These are phyloP conservation scores for Vireo griseus DNA, from an alignment of 2,797 vertebrate genomes.

Conservation along the genomic window DNA sequence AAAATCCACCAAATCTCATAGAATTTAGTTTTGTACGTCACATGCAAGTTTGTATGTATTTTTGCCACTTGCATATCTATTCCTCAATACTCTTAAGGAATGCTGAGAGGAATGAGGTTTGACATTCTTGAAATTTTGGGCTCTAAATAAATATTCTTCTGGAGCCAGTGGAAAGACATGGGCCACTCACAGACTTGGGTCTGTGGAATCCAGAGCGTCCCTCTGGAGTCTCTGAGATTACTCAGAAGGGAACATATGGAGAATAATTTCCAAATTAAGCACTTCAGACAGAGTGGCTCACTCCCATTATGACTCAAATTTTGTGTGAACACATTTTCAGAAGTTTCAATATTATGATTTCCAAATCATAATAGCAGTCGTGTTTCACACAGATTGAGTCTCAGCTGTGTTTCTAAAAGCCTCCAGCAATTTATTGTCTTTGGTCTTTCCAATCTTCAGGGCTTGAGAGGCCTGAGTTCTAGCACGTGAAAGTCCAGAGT, in stretches of 20 bases:
- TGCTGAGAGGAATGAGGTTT: background rate
- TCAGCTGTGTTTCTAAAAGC: background rate
- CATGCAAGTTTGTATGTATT: no score
- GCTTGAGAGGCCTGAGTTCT: background rate
- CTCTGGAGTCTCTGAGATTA: background rate
- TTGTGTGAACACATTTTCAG: background rate
- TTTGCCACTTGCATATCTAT: background rate
- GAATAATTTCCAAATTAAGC: background rate
- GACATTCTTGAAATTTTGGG: background rate
- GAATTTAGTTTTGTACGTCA: background rate
- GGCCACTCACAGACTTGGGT: background rate
- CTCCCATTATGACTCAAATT: background rate
- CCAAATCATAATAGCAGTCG: background rate
- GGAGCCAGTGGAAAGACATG: background rate
- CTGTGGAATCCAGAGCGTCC: background rate
- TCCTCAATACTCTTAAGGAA: background rate
- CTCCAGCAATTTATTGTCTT: background rate
- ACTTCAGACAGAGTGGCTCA: background rate
- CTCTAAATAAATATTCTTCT: background rate
- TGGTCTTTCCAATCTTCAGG: background rate
- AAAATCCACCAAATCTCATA: background rate
- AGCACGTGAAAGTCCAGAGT: fast-evolving
- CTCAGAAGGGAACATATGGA: background rate
- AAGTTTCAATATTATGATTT: constrained; percentile 23
- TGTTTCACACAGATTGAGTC: background rate